These are phyloP conservation scores for Paralvinella palmiformis DNA, from an alignment of 1,140 invertebrate species.

Conservation along the genomic window DNA sequence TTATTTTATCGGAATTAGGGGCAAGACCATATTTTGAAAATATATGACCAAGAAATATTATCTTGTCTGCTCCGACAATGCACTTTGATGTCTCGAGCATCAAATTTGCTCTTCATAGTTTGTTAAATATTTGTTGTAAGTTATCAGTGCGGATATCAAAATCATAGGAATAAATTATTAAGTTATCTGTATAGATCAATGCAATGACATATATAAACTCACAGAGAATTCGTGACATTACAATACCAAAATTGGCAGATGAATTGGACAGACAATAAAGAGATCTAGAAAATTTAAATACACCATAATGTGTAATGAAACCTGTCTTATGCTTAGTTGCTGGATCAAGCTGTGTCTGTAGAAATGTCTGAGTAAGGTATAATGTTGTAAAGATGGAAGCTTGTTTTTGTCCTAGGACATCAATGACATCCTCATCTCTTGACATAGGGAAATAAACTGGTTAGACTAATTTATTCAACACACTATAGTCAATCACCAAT, in stretches of 20 bases:
- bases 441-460: constrained; percentile 27
- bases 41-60: not conserved
- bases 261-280: constrained; percentile 21
- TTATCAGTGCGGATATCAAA: constrained; percentile 5
- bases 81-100: not conserved
- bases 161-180: not conserved
- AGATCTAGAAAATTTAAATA: constrained; percentile 17
- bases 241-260: constrained; percentile 15
- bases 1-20: no score
- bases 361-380: not conserved
- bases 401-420: constrained; percentile 9
- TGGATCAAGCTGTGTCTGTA: not conserved
- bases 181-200: constrained; percentile 21
- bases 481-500: constrained; percentile 32
- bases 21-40: not conserved
- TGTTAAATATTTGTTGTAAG: not conserved
- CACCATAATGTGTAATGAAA: constrained; percentile 18
- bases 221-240: constrained; percentile 15
- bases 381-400: not conserved
- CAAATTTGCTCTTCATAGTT: constrained; percentile 15
- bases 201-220: constrained; percentile 18
- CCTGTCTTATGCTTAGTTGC: not conserved
- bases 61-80: no score
- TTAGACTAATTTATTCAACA: constrained; percentile 30
- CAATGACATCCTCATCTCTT: constrained; percentile 32